Conservation (phyloP, 2,888 invertebrate species). For the Lasioglossum malachurum region DNA sequence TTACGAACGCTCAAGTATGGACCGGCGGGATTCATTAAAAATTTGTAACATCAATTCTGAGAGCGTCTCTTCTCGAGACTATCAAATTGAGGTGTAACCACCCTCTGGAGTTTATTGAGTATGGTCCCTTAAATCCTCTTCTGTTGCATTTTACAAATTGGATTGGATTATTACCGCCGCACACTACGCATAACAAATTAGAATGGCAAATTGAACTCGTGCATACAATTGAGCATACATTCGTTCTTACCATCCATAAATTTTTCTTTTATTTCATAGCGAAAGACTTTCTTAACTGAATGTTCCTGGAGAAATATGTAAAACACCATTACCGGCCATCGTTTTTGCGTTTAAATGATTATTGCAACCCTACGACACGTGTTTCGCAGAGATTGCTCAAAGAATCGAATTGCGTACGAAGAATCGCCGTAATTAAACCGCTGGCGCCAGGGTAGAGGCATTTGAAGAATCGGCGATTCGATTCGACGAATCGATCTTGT, state of each 20-base stretch:
- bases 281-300: no score
- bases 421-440: background rate
- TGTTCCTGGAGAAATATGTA: no score
- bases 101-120: background rate
- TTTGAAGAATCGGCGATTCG: constrained; percentile 4
- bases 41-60: background rate
- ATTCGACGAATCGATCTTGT: constrained; percentile 9
- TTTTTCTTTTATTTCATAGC: no score
- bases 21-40: background rate
- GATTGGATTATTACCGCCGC: no score
- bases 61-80: background rate
- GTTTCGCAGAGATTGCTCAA: background rate
- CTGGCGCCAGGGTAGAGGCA: background rate
- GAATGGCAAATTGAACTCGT: no score
- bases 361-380: no score
- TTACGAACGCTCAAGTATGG: constrained; percentile 10
- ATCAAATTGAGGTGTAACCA: no score
- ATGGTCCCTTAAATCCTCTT: background rate
- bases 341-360: no score
- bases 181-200: no score
- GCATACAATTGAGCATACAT: no score
- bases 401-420: background rate
- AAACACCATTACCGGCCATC: no score
- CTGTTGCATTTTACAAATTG: background rate
- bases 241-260: no score